Evolutionary conservation across 2,113 vertebrate genomes (phyloP).

Genomic region (Poecile atricapillus): DNA sequence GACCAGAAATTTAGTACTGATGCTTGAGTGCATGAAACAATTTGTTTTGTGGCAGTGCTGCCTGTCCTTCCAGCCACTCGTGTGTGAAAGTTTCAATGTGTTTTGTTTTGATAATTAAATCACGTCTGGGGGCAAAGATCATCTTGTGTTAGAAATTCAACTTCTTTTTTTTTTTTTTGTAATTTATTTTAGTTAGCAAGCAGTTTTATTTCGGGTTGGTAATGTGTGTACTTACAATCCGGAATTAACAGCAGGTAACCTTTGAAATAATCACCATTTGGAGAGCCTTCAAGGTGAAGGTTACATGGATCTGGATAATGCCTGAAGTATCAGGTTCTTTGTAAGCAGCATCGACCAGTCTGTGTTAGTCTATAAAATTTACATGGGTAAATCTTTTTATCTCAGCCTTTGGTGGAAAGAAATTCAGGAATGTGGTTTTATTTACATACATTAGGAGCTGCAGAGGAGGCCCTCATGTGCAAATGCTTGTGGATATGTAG

Average conservation of each 20-base stretch:
- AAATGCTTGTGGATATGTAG: not conserved
- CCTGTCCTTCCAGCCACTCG: not conserved
- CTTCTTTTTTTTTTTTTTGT: not conserved
- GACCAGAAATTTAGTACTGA: not conserved
- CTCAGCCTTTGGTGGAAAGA: not conserved
- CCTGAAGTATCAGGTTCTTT: not conserved
- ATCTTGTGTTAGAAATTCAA: not conserved
- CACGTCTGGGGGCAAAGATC: not conserved
- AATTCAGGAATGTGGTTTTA: not conserved
- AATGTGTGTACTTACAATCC: not conserved
- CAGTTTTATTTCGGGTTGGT: not conserved
- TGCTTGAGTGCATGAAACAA: not conserved
- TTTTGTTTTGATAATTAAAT: not conserved
- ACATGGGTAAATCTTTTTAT: not conserved
- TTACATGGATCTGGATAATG: not conserved
- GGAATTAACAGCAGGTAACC: not conserved
- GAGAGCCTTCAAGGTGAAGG: not conserved
- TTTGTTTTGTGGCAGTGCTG: not conserved
- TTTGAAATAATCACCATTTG: accelerated
- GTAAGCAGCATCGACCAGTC: not conserved
- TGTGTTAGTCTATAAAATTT: not conserved
- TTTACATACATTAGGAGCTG: not conserved
- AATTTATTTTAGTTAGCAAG: not conserved
- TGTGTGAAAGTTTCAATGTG: not conserved
- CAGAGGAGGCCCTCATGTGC: not conserved